Conservation (phyloP, 2,113 vertebrate species). For the Cairina moschata region DNA sequence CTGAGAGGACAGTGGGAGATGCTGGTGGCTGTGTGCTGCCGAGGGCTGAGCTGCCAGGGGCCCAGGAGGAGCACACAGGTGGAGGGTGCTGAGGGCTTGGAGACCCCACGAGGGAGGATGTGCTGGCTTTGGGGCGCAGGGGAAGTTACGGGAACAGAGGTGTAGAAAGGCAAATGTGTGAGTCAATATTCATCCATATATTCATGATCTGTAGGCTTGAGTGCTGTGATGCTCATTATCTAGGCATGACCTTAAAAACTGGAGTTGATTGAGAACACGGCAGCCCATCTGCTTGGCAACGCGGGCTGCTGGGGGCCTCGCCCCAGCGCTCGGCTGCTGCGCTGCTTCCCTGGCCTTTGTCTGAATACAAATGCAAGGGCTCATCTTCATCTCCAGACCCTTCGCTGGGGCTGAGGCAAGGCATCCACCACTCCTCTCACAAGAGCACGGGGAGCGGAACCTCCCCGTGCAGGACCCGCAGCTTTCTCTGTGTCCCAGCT, state of each 20-base stretch:
- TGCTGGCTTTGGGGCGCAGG: neutral
- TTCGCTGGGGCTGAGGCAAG: neutral
- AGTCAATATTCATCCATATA: slow-evolving; percentile 69
- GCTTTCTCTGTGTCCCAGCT: neutral
- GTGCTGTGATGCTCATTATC: slow-evolving; percentile 60
- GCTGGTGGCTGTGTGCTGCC: neutral
- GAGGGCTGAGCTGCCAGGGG: neutral
- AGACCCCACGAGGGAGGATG: neutral
- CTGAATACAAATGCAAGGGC: slow-evolving; percentile 3
- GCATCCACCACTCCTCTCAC: neutral
- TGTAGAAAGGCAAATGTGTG: neutral
- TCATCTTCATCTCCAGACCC: neutral
- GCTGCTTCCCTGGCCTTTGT: neutral
- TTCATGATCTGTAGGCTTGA: slow-evolving; percentile 50
- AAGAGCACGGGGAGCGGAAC: neutral
- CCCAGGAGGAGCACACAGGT: neutral
- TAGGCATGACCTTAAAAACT: slow-evolving; percentile 70
- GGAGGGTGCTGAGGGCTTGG: neutral
- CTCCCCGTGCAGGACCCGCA: neutral
- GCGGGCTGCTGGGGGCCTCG: slow-evolving; percentile 43
- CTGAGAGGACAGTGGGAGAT: neutral
- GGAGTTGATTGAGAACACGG: slow-evolving; percentile 63
- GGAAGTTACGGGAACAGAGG: neutral
- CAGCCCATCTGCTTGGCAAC: slow-evolving; percentile 62
- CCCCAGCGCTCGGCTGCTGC: slow-evolving; percentile 21